Conservation (phyloP, 92 coral and sea anemone species). For the Actinernus sp. region DNA sequence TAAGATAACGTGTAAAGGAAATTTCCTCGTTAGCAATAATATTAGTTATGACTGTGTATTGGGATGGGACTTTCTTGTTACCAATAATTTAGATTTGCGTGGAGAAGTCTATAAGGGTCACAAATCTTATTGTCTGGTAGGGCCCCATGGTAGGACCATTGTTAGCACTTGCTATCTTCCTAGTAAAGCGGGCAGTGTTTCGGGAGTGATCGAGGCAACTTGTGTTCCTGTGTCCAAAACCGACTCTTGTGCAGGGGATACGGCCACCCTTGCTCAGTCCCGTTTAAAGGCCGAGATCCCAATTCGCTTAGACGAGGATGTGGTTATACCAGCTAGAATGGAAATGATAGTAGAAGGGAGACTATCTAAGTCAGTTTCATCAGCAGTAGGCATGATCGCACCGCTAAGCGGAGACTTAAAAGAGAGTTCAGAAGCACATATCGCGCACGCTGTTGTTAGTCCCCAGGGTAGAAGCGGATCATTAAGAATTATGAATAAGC, state of each 20-base stretch:
- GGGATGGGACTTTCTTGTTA: neutral
- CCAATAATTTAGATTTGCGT: neutral
- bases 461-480: too few species aligned
- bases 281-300: constrained; percentile 8
- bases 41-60: constrained; percentile 3
- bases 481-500: constrained; percentile 25
- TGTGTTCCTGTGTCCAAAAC: too few species aligned
- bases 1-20: constrained; percentile 10
- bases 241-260: too few species aligned
- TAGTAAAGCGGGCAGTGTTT: constrained; percentile 3
- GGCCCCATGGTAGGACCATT: constrained; percentile 23
- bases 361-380: constrained; percentile 5
- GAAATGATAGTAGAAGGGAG: constrained; percentile 28
- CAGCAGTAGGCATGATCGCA: constrained; percentile 28
- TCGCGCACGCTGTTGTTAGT: constrained; percentile 23
- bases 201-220: constrained; percentile 30
- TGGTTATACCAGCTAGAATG: constrained; percentile 24
- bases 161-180: too few species aligned
- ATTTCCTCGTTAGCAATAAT: constrained; percentile 35
- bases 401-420: neutral
- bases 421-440: constrained; percentile 28
- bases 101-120: neutral
- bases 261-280: too few species aligned
- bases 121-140: constrained; percentile 8
- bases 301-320: constrained; percentile 6